phyloP scores from a whole-genome alignment of 2,888 invertebrate genomes.

The Tetramorium bicarinatum region DNA sequence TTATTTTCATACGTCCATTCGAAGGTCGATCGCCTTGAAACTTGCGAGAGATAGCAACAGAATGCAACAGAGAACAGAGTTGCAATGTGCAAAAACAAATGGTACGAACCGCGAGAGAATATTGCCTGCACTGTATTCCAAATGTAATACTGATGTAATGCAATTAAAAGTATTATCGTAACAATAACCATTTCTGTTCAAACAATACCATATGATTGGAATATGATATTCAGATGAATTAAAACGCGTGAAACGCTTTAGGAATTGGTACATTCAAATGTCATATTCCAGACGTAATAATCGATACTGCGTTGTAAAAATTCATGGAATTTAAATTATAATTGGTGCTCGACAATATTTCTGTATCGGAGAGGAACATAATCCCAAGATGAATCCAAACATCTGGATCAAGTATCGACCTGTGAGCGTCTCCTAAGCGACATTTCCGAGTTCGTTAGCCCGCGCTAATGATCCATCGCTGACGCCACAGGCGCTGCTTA shows the following conservation, averaged over 20 bases:
- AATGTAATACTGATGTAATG: not conserved
- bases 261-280: not conserved
- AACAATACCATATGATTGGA: not conserved
- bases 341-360: not conserved
- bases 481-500: slow-evolving; percentile 16
- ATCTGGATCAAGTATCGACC: slow-evolving; percentile 38
- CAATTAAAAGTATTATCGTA: not conserved
- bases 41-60: not conserved
- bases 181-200: not conserved
- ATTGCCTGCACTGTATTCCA: not conserved
- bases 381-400: not conserved
- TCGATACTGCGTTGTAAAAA: not conserved
- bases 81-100: slow-evolving; percentile 28
- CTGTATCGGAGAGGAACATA: not conserved
- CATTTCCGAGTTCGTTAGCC: slow-evolving; percentile 55
- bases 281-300: not conserved
- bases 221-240: not conserved
- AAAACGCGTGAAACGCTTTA: not conserved
- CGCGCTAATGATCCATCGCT: slow-evolving; percentile 51
- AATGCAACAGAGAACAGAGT: not conserved
- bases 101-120: not conserved
- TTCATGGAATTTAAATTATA: not conserved
- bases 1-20: slow-evolving; percentile 45
- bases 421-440: slow-evolving; percentile 3
- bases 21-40: slow-evolving; percentile 45